phyloP scores from a whole-genome alignment of 1,140 invertebrate species.

The Thaumatotibia leucotreta region DNA sequence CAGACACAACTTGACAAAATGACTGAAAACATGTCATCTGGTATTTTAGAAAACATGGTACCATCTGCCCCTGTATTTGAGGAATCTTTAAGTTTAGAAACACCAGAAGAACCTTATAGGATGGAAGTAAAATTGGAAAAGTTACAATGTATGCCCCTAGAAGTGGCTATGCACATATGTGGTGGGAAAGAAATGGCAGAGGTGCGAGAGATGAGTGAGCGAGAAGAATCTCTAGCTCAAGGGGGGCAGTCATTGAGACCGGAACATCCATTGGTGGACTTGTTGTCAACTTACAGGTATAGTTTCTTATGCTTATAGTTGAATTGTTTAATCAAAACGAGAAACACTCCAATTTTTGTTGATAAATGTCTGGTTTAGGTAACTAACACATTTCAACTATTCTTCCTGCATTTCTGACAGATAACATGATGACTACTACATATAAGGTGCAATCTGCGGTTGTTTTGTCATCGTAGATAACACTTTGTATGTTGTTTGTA shows the following conservation, averaged over 20 bases:
- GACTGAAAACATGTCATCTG: conserved; percentile 1
- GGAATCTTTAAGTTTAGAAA: conserved; percentile 21
- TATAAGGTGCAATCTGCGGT: no score
- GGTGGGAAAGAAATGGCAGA: conserved; percentile 50
- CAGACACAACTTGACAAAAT: not conserved
- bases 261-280: conserved; percentile 63
- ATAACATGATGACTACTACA: no score
- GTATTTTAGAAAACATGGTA: conserved; percentile 19
- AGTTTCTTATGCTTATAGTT: no score
- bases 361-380: no score
- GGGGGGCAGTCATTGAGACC: conserved; percentile 44
- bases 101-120: conserved; percentile 12
- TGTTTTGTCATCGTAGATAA: no score
- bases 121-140: conserved; percentile 22
- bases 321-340: no score
- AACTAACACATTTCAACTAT: no score
- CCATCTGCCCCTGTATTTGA: conserved; percentile 58
- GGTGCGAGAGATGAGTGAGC: conserved; percentile 51
- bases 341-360: no score
- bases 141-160: conserved; percentile 45
- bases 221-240: conserved; percentile 56
- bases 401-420: no score
- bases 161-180: conserved; percentile 51
- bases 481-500: no score
- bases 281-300: conserved; percentile 59